These are phyloP conservation scores for Drosophila setifemur DNA, from an alignment of 1,140 invertebrate genomes.

Conservation along the genomic window DNA sequence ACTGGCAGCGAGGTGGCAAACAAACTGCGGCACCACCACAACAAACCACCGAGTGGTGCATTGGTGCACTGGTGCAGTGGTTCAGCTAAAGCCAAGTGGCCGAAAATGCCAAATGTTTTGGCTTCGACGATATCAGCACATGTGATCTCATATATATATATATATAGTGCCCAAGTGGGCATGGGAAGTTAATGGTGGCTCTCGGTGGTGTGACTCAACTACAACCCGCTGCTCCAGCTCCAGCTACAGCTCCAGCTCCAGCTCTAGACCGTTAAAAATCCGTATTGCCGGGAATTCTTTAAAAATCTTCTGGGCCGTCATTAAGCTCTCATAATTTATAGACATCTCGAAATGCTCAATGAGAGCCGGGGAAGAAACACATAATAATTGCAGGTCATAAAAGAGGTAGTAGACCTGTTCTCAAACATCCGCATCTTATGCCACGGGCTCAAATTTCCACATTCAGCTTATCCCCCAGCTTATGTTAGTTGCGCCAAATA, in stretches of 20 bases:
- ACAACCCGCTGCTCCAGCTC: too few relatives aligned
- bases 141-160: constrained; percentile 63
- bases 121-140: constrained; percentile 42
- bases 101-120: constrained; percentile 67
- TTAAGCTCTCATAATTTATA: constrained; percentile 43
- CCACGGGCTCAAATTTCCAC: constrained; percentile 11
- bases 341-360: constrained; percentile 20
- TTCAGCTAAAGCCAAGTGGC: constrained; percentile 37
- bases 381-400: constrained; percentile 31
- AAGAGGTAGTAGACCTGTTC: constrained; percentile 21
- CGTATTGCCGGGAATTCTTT: constrained; percentile 39
- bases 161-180: constrained; percentile 33
- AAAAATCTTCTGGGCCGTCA: constrained; percentile 18
- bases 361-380: constrained; percentile 1
- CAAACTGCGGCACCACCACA: constrained; percentile 30
- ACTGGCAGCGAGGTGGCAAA: constrained; percentile 57
- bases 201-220: constrained; percentile 32
- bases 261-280: constrained; percentile 28
- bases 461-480: constrained; percentile 17
- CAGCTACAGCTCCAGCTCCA: constrained; percentile 2
- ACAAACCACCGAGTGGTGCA: not conserved
- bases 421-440: constrained; percentile 17
- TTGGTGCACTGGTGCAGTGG: not conserved
- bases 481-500: not conserved
- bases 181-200: constrained; percentile 20